Base-by-base conservation (phyloP, 1,140 invertebrate species). In the Oryctes rhinoceros region DNA sequence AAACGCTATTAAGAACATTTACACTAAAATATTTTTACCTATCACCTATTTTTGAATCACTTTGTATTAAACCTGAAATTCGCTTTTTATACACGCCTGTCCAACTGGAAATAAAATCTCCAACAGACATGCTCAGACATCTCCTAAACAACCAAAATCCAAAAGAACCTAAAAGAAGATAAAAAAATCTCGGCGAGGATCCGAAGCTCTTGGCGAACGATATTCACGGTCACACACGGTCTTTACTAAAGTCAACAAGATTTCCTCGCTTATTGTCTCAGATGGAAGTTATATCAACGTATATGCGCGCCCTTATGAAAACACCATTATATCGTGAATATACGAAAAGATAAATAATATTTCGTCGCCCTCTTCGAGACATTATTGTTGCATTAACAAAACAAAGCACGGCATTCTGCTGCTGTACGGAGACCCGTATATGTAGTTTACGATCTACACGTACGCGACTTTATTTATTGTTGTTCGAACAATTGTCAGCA, bases 201-300 rank as follows among this genome's bases (percentile, higher is more conserved):
- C 53, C 53, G 13, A 59, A 15, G 18, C 53, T n/a, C 53, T 59
- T 18, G 18, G 53, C 18, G 18, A 59, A 59, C 53, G 53, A 59
- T 59, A 59, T 59, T 59, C 53, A 59, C 53, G 53, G 53, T 59
- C 53, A 59, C 53, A 59, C 53, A 59, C 53, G 53, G 13, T 59
- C 53, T 59, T 59, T 59, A 59, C 53, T 59, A 59, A 59, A 59
- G 53, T 59, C 53, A 59, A 59, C 53, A 59, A 59, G 53, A 59
- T 59, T 59, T 59, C 53, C 18, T 59, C 53, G 7, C 53, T 59
- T 59, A 59, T 59, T 59, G 53, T 59, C 53, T 59, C 53, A 59
- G 53, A 59, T 59, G 53, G 53, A 59, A 59, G 53, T 59, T 59
- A 59, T 59, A 59, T 44, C 39, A 44, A 44, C 39, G 39, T 44